A percentile compares a stretch with the other conserved stretches of the same genome.
These are phyloP conservation scores for Probosciger aterrimus DNA, from an alignment of 2,113 vertebrate genomes.

Conservation along the genomic window DNA sequence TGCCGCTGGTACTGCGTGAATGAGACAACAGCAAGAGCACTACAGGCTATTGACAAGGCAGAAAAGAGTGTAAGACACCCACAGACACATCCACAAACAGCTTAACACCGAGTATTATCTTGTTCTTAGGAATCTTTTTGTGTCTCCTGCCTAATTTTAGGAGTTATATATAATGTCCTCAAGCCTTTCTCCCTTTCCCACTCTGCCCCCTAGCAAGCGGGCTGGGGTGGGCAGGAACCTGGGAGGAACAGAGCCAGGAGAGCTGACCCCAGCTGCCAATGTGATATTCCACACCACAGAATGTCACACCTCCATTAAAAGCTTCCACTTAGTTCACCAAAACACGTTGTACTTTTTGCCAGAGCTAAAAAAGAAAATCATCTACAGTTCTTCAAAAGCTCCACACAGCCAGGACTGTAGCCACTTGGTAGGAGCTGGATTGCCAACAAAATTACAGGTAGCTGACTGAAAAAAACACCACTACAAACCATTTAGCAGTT, in stretches of 20 bases:
- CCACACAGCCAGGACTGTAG: neutral
- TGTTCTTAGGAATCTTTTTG: neutral
- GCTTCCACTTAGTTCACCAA: fast-evolving
- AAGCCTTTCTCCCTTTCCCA: neutral
- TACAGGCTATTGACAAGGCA: neutral
- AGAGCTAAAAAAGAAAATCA: neutral
- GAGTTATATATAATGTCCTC: neutral
- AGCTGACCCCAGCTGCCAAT: neutral
- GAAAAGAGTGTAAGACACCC: neutral
- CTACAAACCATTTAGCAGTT: neutral
- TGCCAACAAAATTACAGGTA: neutral
- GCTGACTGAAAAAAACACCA: too few relatives aligned
- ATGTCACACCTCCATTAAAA: fast-evolving
- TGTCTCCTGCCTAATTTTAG: neutral
- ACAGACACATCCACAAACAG: neutral
- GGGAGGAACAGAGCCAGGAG: neutral
- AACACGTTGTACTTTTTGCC: fast-evolving
- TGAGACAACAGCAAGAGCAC: neutral
- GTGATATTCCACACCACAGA: neutral
- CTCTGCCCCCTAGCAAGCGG: neutral
- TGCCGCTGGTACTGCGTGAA: neutral
- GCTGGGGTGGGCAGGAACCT: neutral
- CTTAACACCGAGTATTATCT: fast-evolving
- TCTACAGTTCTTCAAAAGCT: neutral
- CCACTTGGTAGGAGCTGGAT: neutral